A percentile compares a stretch with the other conserved stretches of the same genome.
phyloP scores from a whole-genome alignment of 2,797 vertebrate species.

The Cyprinodon diabolis region DNA sequence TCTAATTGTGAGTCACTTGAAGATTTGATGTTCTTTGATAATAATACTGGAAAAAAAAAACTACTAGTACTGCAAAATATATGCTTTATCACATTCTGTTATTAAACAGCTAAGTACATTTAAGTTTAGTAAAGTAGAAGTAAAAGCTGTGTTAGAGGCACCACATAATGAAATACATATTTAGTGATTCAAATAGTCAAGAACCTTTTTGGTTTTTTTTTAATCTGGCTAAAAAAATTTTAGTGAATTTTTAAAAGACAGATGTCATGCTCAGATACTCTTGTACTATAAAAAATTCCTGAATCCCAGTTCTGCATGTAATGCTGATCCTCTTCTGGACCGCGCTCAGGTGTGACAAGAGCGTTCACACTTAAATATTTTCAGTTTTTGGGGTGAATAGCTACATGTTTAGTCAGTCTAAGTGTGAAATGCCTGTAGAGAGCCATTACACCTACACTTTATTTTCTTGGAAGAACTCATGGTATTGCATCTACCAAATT shows the following conservation, averaged over 20 bases:
- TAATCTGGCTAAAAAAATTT: neutral
- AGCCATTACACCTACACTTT: constrained; percentile 35
- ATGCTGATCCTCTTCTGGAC: constrained; percentile 33
- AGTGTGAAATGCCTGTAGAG: constrained; percentile 34
- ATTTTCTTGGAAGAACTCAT: constrained; percentile 31
- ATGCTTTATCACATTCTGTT: neutral
- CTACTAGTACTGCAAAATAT: neutral
- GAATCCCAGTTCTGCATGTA: constrained; percentile 14
- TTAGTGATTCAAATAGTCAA: neutral
- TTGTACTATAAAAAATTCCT: neutral
- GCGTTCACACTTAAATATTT: constrained; percentile 22
- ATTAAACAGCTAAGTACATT: neutral
- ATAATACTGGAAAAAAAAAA: neutral
- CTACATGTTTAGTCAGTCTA: constrained; percentile 31
- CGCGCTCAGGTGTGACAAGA: constrained; percentile 42
- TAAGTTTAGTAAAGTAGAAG: neutral
- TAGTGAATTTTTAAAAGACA: constrained; percentile 12
- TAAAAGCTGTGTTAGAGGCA: neutral
- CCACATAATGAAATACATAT: neutral
- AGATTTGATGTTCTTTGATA: too few species aligned
- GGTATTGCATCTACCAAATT: constrained; percentile 16
- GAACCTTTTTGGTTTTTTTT: constrained; percentile 11
- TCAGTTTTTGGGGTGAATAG: constrained; percentile 22
- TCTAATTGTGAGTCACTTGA: neutral
- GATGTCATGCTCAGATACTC: neutral